phyloP scores from a whole-genome alignment of 2,113 vertebrate genomes.

The Miniopterus natalensis region DNA sequence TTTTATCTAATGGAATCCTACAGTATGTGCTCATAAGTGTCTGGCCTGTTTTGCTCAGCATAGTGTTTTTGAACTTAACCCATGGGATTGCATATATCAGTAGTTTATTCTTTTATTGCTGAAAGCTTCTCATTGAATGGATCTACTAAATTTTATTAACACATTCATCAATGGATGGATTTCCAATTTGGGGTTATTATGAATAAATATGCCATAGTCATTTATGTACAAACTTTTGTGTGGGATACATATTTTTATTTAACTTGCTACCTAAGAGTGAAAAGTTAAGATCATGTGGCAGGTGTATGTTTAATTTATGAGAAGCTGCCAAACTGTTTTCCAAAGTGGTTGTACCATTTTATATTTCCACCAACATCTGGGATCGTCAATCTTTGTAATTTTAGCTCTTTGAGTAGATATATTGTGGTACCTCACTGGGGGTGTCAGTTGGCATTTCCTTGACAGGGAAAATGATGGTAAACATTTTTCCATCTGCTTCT shows the following conservation, averaged over 20 bases:
- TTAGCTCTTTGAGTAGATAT: neutral
- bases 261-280: neutral
- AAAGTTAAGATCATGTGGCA: neutral
- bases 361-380: neutral
- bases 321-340: neutral
- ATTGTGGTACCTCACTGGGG: neutral
- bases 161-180: neutral
- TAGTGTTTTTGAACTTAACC: neutral
- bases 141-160: neutral
- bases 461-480: neutral
- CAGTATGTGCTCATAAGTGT: neutral
- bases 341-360: neutral
- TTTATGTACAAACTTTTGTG: neutral
- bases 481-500: neutral
- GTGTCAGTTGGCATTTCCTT: conserved; percentile 1
- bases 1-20: neutral
- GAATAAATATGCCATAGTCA: neutral
- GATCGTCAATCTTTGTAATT: neutral
- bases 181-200: neutral
- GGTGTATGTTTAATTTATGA: conserved; percentile 31
- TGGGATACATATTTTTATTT: neutral
- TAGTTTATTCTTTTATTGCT: neutral
- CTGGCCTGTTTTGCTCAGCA: neutral
- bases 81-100: neutral
- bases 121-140: neutral